Evolutionary conservation across 2,797 vertebrate genomes (phyloP).

Genomic region (Pseudopleuronectes americanus): DNA sequence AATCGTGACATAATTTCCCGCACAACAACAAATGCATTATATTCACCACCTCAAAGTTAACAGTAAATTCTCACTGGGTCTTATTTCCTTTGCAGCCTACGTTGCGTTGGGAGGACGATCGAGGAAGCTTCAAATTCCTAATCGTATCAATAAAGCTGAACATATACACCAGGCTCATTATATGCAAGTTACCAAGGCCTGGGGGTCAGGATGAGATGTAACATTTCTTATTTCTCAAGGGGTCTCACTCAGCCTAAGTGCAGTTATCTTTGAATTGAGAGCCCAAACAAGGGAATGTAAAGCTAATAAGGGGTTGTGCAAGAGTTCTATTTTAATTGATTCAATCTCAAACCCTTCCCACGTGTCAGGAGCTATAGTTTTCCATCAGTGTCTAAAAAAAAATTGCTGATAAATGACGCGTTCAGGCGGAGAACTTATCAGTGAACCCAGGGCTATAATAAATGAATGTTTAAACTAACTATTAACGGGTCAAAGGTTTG

Average conservation of each 20-base stretch:
- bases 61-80: background rate
- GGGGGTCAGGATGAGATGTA: background rate
- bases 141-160: background rate
- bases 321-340: background rate
- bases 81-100: background rate
- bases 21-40: background rate
- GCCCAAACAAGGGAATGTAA: slow-evolving; percentile 1
- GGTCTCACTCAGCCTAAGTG: background rate
- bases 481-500: slow-evolving; percentile 32
- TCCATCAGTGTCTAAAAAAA: slow-evolving; percentile 21
- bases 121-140: background rate
- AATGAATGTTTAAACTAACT: slow-evolving; percentile 21
- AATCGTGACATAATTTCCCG: background rate
- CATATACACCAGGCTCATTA: background rate
- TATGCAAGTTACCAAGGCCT: background rate
- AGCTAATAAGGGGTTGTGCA: background rate
- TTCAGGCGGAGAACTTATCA: slow-evolving; percentile 12
- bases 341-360: slow-evolving; percentile 28
- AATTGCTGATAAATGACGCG: slow-evolving; percentile 24
- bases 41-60: background rate
- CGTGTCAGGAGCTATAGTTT: background rate
- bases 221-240: background rate
- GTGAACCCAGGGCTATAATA: slow-evolving; percentile 11
- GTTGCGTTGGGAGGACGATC: background rate
- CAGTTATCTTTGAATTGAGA: background rate